Base-by-base conservation (phyloP, 37 sponge, comb jelly and placozoan genomes). In the Aphrocallistes beatrix region DNA sequence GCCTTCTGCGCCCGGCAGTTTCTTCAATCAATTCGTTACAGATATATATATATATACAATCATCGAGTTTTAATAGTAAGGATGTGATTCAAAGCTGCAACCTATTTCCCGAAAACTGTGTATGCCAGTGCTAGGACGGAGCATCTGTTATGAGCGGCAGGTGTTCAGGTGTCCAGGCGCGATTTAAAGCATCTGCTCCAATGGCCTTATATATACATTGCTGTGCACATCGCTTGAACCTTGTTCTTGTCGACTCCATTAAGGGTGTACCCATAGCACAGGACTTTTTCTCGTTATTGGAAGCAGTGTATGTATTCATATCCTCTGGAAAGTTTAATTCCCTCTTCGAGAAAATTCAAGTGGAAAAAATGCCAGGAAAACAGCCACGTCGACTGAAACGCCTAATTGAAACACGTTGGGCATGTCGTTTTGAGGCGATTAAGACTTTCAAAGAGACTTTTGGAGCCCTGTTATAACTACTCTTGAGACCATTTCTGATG, bases 391-490 rank as follows among this genome's bases (percentile, higher is more conserved):
- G 49, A 17, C 49, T 47, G 17, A 47, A 47, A 47, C 49, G 49
- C 49, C 49, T 47, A 47, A 47, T 47, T 47, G 49, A 47, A 47
- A 47, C 49, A 17, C 49, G 49, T 47, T 47, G 49, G 49, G 49
- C 49, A 47, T 47, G 49, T 17, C 49, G 49, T 47, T 47, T 47
- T 47, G 49, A 47, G 49, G 49, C 49, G 49, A 47, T 47, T 47
- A 47, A 47, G 49, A 47, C 49, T 47, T 47, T 47, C 49, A 47
- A 47, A 47, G 49, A 47, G 49, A 47, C 49, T 47, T 47, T 47
- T 47, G 49, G 49, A 47, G 60, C 87, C 48, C 37, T 86, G 36
- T 86, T 88, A 30, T 86, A 47, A 47, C 49, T 47, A 47, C 49
- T 21, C 49, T 47, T 47, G 49, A 17, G 17, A 21, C 49, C 49